Evolutionary conservation across 2,797 vertebrate genomes (phyloP), one percentile per base, ranked within the genome.

Genomic region (Ciconia nigra): DNA sequence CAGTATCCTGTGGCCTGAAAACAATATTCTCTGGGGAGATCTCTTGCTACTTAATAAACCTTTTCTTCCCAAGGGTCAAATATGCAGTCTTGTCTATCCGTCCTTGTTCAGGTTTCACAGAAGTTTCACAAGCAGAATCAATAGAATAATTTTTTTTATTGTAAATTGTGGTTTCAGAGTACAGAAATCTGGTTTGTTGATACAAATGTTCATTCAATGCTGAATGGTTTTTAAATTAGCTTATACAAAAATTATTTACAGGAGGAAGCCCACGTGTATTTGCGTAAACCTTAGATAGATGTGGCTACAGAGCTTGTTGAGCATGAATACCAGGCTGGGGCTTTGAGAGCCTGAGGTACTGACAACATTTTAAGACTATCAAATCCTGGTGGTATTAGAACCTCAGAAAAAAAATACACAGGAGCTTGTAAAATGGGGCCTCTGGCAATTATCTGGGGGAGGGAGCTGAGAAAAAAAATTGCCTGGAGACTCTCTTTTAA

Each of bases 141-240:
- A 92, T 81, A 82, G n/a, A 35, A 47, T 57, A 7, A 2, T 3
- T 57, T n/a, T 78, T 90, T 88, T 69, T 15, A 54, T 66, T 49
- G 39, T 62, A 67, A 77, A 59, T 76, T 77, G 39, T 95, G 69
- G 46, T 72, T 95, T 96, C 58, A 84, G 51, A 84, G 35, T 85
- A 88, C 35, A 72, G 72, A 86, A 90, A 70, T 58, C 58, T 66
- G 28, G 2, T 80, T 66, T 90, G 67, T 73, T 87, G 49, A 87
- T 80, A 73, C 18, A 87, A 92, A 79, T 49, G 25, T 79, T 79
- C 44, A 39, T 72, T 90, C 73, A 33, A 7, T 52, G 15, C 29
- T 80, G 80, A 95, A 82, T 52, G 41, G 18, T 37, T 96, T 95
- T 92, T 80, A 92, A 93, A 89, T 84, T 84, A 87, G 57, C 63